Evolutionary conservation across 2,888 invertebrate genomes (phyloP).

Genomic region (Mellilla xanthometata): DNA sequence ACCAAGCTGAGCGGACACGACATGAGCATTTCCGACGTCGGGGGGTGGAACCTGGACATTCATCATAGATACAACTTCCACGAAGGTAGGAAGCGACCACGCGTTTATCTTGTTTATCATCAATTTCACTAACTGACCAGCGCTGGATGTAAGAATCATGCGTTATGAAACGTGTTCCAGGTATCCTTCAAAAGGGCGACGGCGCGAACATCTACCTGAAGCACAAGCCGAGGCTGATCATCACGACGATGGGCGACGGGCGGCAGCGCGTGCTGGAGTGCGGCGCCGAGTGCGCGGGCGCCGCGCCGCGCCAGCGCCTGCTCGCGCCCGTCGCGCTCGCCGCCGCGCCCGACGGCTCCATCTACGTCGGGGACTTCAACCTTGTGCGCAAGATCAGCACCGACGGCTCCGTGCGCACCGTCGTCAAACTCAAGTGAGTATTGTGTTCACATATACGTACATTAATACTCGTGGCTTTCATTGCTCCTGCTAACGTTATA

Average conservation of each 20-base stretch:
- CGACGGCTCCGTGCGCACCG: conserved; percentile 91
- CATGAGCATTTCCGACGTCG: conserved; percentile 98
- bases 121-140: too few relatives aligned
- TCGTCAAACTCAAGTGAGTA: conserved; percentile 91
- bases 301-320: conserved; percentile 90
- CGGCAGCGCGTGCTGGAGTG: conserved; percentile 95
- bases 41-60: conserved; percentile 98
- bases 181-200: conserved; percentile 98
- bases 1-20: conserved; percentile 97
- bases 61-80: conserved; percentile 99
- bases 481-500: too few relatives aligned
- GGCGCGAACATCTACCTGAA: conserved; percentile 97
- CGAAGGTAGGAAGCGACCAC: conserved; percentile 85
- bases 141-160: too few relatives aligned
- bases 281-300: conserved; percentile 84
- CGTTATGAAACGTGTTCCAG: too few relatives aligned
- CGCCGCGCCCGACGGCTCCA: conserved; percentile 94
- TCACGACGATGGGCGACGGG: conserved; percentile 96
- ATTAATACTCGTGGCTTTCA: too few relatives aligned
- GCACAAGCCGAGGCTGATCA: conserved; percentile 94
- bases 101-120: too few relatives aligned
- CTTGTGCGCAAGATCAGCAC: conserved; percentile 93
- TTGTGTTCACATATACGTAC: too few relatives aligned
- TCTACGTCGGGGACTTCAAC: conserved; percentile 98
- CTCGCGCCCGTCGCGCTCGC: conserved; percentile 96